Percentiles rank a stretch among this genome's conserved stretches.
phyloP scores from a whole-genome alignment of 92 coral and sea anemone species.

The Umimayanthus kanabou region DNA sequence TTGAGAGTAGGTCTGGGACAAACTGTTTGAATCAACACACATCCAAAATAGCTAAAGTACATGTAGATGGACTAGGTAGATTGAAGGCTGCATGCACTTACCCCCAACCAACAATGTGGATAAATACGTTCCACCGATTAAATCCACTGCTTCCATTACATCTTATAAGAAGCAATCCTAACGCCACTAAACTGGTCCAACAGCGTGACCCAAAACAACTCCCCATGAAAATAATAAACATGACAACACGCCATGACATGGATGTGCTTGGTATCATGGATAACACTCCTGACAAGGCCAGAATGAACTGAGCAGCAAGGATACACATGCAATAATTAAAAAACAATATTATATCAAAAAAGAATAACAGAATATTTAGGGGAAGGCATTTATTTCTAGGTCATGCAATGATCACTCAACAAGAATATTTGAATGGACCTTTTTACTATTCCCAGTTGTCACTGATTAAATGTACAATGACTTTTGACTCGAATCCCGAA shows the following conservation, averaged over 20 bases:
- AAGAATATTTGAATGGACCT: too few relatives aligned
- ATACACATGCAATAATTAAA: background rate
- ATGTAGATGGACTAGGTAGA: too few relatives aligned
- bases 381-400: too few relatives aligned
- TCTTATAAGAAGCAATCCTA: conserved; percentile 69
- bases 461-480: too few relatives aligned
- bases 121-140: conserved; percentile 43
- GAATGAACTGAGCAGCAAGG: conserved; percentile 2
- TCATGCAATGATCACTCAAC: too few relatives aligned
- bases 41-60: background rate
- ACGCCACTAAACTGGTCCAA: conserved; percentile 85
- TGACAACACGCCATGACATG: conserved; percentile 48
- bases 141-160: conserved; percentile 55
- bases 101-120: conserved; percentile 81
- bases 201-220: conserved; percentile 71
- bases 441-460: too few relatives aligned
- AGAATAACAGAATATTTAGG: background rate
- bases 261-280: conserved; percentile 5
- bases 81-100: conserved; percentile 7
- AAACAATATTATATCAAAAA: background rate
- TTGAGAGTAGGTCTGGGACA: too few relatives aligned
- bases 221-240: conserved; percentile 41
- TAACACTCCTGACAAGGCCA: conserved; percentile 29
- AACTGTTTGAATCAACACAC: too few relatives aligned
- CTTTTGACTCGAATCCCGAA: too few relatives aligned